Evolutionary conservation across 1,140 invertebrate genomes (phyloP).

Genomic region (Myzus persicae): DNA sequence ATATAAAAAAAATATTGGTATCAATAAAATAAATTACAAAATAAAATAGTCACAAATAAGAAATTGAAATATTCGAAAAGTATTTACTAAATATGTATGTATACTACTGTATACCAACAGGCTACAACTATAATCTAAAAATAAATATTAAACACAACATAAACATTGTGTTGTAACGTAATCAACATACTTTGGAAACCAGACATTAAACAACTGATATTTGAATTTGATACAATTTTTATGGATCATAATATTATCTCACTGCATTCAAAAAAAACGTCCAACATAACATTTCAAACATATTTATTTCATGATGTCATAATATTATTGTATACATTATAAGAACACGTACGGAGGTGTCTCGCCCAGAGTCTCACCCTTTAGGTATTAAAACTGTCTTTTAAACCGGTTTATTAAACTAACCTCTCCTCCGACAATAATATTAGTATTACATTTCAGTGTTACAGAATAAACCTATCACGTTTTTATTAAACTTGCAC

Average conservation of each 20-base stretch:
- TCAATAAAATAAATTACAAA: background rate
- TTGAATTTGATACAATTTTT: background rate
- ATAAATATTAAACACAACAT: background rate
- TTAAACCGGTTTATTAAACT: conserved; percentile 35
- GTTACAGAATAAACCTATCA: background rate
- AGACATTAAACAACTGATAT: background rate
- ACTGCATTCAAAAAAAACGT: background rate
- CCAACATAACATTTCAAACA: background rate
- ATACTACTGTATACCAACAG: too few species aligned
- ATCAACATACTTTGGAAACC: conserved; percentile 4
- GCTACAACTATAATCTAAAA: background rate
- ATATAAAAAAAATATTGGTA: background rate
- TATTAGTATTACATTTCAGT: background rate
- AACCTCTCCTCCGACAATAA: background rate
- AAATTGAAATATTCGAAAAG: background rate
- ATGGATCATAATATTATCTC: background rate
- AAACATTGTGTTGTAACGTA: background rate
- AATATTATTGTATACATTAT: background rate
- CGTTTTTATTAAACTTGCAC: background rate
- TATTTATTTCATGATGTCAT: background rate
- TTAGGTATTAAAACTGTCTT: background rate
- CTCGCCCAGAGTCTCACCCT: background rate
- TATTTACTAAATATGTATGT: background rate
- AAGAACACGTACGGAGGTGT: background rate
- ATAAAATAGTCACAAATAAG: background rate